Evolutionary conservation across 2,888 invertebrate species (phyloP).

Genomic region (Noctua pronuba): DNA sequence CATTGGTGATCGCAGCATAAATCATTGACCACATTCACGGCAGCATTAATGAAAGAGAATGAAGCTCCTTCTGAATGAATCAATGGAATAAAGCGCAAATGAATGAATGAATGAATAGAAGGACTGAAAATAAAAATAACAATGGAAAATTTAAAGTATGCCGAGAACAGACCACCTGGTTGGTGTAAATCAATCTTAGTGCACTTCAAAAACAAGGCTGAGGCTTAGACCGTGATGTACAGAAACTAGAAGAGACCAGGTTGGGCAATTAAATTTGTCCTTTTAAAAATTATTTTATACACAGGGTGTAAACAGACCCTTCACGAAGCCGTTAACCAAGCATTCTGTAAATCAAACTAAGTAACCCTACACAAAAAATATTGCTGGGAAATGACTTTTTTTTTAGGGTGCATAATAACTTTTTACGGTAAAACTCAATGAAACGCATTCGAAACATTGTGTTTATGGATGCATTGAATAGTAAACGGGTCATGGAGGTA

Average conservation of each 20-base stretch:
- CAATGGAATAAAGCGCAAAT: slow-evolving; percentile 31
- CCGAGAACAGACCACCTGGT: slow-evolving; percentile 60
- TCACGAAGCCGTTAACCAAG: no score
- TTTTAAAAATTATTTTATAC: no score
- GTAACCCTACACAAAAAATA: no score
- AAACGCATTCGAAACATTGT: no score
- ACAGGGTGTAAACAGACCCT: no score
- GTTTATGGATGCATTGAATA: no score
- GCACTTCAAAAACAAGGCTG: slow-evolving; percentile 57
- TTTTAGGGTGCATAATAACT: no score
- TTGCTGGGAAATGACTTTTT: no score
- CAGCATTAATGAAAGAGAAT: not conserved
- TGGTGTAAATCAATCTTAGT: slow-evolving; percentile 60
- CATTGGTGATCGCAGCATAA: not conserved
- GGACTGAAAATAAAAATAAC: slow-evolving; percentile 43
- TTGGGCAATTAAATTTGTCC: not conserved
- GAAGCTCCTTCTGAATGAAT: slow-evolving; percentile 28
- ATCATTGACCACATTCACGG: not conserved
- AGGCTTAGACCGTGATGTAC: not conserved
- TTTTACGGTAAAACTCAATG: no score
- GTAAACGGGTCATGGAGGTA: no score
- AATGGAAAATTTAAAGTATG: slow-evolving; percentile 52
- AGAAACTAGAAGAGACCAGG: slow-evolving; percentile 36
- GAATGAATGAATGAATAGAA: slow-evolving; percentile 38
- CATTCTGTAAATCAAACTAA: no score